Evolutionary conservation across 2,888 invertebrate species (phyloP), one percentile per base, ranked within the genome.

Genomic region (Tiphia femorata): DNA sequence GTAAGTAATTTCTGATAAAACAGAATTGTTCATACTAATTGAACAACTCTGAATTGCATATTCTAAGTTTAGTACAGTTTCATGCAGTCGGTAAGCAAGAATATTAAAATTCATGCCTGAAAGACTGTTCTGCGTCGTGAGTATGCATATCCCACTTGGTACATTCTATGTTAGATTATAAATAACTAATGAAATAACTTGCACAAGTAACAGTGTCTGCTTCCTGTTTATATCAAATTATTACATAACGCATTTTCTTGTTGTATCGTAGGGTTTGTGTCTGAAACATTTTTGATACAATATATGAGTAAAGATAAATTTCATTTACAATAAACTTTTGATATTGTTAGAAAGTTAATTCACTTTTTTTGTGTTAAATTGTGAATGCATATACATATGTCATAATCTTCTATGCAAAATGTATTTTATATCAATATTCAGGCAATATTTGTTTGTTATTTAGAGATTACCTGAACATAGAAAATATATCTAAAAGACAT

Each of bases 41-140:
- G 49, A 42, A 49, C 35, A 52, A 37, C 49, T 61, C 62, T 54
- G 2, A 49, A 59, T 56, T 51, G 64, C 61, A 57, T 62, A 62
- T 52, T 64, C 43, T 44, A 60, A 63, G 49, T n/a, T 33, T 58
- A 59, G n/a, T n/a, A n/a, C n/a, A n/a, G 50, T 44, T 56, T 56
- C 51, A 48, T 55, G 58, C 53, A 50, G 43, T 60, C 55, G 41
- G 53, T 60, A 55, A 44, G 50, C 61, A 57, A 57, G 49, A 44
- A 60, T 58, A 49, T 50, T 46, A 51, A 43, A 49, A 57, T 52
- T 59, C 42, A 12, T 54, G 10, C 35, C 29, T 49, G 48, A 68
- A 72, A 69, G 66, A 71, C 71, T 71, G 71, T 65, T 64, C 49
- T 40, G 54, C 48, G 35, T 59, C 63, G 47, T 54, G 52, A 72